These are phyloP conservation scores for Acanthurus tractus DNA, from an alignment of 2,797 vertebrate species.

Conservation along the genomic window DNA sequence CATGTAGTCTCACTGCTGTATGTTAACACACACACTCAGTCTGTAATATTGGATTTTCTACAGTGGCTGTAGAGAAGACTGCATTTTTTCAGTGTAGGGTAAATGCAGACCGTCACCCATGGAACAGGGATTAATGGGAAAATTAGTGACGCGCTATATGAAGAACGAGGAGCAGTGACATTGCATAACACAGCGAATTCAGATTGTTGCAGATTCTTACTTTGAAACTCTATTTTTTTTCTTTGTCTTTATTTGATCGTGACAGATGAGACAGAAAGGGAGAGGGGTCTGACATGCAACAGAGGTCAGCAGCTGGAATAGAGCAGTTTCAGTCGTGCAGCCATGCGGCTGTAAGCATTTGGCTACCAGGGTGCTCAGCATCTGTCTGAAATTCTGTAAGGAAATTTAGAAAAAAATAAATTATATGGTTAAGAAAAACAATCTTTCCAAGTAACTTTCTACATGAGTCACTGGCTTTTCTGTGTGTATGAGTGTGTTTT, in stretches of 20 bases:
- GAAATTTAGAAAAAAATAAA: neutral
- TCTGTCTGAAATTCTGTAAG: neutral
- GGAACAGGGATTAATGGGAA: conserved; percentile 55
- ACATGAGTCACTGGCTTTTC: neutral
- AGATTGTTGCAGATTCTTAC: no score
- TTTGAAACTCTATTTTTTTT: no score
- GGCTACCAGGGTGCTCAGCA: neutral
- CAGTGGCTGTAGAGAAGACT: neutral
- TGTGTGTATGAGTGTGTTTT: neutral
- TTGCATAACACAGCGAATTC: neutral
- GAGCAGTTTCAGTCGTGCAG: no score
- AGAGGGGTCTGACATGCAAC: no score
- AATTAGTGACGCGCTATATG: conserved; percentile 35
- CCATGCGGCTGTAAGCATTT: neutral
- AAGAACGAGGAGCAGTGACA: neutral
- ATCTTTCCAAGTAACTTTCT: neutral
- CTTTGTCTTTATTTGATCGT: no score
- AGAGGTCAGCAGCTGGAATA: no score
- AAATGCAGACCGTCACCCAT: conserved; percentile 63
- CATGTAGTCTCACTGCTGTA: conserved; percentile 1
- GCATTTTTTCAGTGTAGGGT: neutral
- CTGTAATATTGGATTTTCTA: conserved; percentile 36
- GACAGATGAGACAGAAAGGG: no score
- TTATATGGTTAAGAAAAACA: neutral
- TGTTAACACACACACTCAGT: conserved; percentile 14